phyloP scores from a whole-genome alignment of 2,113 vertebrate species.

The Dasyurus viverrinus region DNA sequence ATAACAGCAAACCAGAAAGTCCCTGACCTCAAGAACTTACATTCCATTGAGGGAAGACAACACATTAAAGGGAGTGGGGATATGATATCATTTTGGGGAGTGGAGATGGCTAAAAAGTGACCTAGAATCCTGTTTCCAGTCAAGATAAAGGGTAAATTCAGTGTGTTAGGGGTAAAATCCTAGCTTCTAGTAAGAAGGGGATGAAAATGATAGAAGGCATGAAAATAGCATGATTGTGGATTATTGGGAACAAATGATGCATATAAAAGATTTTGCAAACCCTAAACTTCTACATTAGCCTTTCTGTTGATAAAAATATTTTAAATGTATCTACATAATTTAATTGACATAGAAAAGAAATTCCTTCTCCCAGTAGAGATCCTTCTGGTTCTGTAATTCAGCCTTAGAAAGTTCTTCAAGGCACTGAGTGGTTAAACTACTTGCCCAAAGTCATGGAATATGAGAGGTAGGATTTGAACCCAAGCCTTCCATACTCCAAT shows the following conservation, averaged over 20 bases:
- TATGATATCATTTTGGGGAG: background rate
- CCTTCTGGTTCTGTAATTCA: background rate
- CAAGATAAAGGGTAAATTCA: background rate
- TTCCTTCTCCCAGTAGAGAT: background rate
- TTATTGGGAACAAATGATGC: background rate
- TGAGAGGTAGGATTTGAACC: background rate
- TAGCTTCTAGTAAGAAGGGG: background rate
- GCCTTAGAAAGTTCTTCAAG: background rate
- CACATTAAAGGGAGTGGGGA: too few relatives aligned
- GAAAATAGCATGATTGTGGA: background rate
- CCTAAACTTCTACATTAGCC: background rate
- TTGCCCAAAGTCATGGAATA: background rate
- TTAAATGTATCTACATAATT: background rate
- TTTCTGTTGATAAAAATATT: background rate
- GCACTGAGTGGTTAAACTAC: background rate
- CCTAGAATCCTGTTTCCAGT: background rate
- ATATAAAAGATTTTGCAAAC: background rate
- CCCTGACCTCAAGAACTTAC: background rate
- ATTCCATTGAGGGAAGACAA: background rate
- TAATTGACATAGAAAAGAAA: background rate
- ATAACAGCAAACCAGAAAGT: too few relatives aligned
- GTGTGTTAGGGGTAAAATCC: background rate
- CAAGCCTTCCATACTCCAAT: background rate
- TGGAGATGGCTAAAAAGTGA: background rate
- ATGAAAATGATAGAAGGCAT: background rate